Conservation (phyloP, 2,797 vertebrate species). For the Poeciliopsis turneri region DNA sequence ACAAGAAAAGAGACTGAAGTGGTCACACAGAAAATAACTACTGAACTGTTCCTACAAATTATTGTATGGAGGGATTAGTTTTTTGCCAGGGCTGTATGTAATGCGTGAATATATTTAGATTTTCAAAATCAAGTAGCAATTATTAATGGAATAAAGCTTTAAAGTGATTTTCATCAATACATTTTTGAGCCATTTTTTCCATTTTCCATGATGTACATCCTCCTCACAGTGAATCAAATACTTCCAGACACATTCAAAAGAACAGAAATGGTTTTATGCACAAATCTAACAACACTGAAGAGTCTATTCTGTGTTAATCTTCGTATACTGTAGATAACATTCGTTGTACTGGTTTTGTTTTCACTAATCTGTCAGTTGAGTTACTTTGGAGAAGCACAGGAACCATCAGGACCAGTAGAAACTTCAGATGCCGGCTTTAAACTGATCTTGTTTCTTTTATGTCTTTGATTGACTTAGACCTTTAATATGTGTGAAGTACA, state of each 20-base stretch:
- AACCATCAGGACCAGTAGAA: background rate
- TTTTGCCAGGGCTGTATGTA: background rate
- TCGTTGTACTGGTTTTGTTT: background rate
- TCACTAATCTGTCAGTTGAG: background rate
- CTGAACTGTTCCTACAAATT: background rate
- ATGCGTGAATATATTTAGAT: background rate
- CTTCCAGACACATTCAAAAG: background rate
- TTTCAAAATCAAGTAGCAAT: background rate
- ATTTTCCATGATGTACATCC: background rate
- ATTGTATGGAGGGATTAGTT: background rate
- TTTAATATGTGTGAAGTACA: slow-evolving; percentile 35
- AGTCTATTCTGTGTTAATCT: background rate
- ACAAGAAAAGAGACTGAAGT: background rate
- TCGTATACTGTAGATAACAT: background rate
- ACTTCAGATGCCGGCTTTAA: slow-evolving; percentile 1
- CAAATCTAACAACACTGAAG: background rate
- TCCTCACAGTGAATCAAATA: slow-evolving; percentile 2
- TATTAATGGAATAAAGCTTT: background rate
- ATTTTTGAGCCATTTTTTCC: background rate
- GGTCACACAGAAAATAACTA: background rate
- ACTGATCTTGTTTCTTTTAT: slow-evolving; percentile 38
- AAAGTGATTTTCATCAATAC: background rate
- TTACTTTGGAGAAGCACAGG: background rate
- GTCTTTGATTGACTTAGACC: slow-evolving; percentile 14
- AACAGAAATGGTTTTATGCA: slow-evolving; percentile 7